These are phyloP conservation scores for Chinchilla lanigera DNA, from an alignment of 2,113 vertebrate species.

Conservation along the genomic window DNA sequence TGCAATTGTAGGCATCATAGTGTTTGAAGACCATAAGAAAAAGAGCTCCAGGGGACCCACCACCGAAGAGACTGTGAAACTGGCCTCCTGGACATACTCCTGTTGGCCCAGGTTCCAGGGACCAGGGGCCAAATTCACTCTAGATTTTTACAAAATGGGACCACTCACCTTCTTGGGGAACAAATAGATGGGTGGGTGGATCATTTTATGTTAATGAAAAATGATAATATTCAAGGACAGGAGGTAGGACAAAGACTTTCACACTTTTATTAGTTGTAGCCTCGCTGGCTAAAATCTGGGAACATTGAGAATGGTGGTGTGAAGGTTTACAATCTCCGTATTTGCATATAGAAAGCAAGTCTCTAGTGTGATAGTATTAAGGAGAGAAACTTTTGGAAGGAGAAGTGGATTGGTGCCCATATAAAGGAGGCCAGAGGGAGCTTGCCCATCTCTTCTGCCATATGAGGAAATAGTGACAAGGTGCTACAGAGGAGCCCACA, in stretches of 20 bases:
- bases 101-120: background rate
- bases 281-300: background rate
- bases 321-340: background rate
- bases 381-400: too few species aligned
- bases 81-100: background rate
- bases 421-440: background rate
- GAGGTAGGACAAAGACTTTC: background rate
- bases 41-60: background rate
- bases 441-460: background rate
- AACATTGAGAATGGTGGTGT: background rate
- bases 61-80: background rate
- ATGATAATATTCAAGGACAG: background rate
- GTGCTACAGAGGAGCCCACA: background rate
- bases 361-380: too few species aligned
- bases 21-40: background rate
- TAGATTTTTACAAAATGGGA: background rate
- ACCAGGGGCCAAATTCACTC: background rate
- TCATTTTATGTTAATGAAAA: background rate
- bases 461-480: background rate
- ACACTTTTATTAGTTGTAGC: background rate
- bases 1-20: background rate
- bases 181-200: background rate
- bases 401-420: background rate
- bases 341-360: background rate
- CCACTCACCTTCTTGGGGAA: background rate